phyloP scores from a whole-genome alignment of 1,140 invertebrate genomes.

The Amyelois transitella region DNA sequence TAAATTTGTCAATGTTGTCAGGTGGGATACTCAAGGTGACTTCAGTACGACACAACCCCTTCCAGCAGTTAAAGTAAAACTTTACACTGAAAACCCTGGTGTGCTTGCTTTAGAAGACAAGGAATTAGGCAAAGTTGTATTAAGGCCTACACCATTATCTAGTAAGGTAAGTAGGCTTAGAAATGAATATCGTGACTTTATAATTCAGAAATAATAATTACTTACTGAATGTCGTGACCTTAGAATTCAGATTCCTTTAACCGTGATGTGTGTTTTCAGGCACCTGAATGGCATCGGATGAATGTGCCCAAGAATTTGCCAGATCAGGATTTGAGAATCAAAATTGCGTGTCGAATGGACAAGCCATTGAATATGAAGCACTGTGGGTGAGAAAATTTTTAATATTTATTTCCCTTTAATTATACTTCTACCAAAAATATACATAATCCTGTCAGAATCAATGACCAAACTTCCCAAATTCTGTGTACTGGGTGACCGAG shows the following conservation, averaged over 20 bases:
- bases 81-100: constrained; percentile 98
- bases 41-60: constrained; percentile 98
- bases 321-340: constrained; percentile 97
- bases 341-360: constrained; percentile 98
- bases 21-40: constrained; percentile 98
- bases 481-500: too few relatives aligned
- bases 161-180: constrained; percentile 86
- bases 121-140: constrained; percentile 95
- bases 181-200: too few relatives aligned
- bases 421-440: too few relatives aligned
- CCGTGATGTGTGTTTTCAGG: constrained; percentile 63
- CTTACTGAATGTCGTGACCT: not conserved
- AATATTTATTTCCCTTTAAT: too few relatives aligned
- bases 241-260: not conserved
- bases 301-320: constrained; percentile 93
- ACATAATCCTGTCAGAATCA: too few relatives aligned
- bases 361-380: constrained; percentile 99
- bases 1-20: constrained; percentile 52
- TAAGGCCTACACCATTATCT: constrained; percentile 93
- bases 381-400: constrained; percentile 81
- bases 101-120: constrained; percentile 99
- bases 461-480: too few relatives aligned
- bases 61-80: constrained; percentile 96
- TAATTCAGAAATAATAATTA: not conserved
- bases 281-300: constrained; percentile 99